Base-by-base conservation (phyloP, 1,140 invertebrate genomes). In the Drepana arcuata region DNA sequence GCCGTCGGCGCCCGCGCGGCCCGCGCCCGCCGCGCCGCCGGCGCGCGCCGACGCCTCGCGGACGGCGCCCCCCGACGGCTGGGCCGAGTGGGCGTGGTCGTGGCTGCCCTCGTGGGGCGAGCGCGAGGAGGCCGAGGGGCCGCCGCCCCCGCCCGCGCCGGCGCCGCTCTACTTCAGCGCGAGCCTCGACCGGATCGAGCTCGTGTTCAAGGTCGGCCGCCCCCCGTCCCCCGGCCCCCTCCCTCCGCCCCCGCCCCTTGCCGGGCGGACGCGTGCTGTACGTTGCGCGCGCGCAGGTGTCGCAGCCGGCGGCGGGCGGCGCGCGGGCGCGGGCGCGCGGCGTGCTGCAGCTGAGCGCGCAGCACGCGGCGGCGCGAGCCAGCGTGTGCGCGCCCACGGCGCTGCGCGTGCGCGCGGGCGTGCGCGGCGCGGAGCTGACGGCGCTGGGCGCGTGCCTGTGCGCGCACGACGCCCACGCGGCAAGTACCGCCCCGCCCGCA, bases 51-150 rank as follows among this genome's bases (percentile, higher is more conserved):
- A 56, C 26, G 46, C 49, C 0, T 49, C 54, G 4, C 70, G 73
- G 34, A 45, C 56, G 10, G 41, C 37, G 4, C 48, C 58, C 0
- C 16, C 36, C 0, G 62, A 55, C 30, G 68, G 61, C 10, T 79
- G 74, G 74, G 64, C 69, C 5, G 65, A 72, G 5, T 79, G 74
- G 74, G 74, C 74, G 11, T 75, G 74, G 71, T 75, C 74, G 0
- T 75, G 74, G 71, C 27, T 79, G 18, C 71, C 74, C 2, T 32
- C 64, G 3, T 69, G 56, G 57, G 42, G 36, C 18, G 59, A 71
- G 23, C 48, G 50, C 10, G 57, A 57, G n/a, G 33, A 6, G 7
- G 31, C 52, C 0, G 65, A 60, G 2, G 63, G 69, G 28, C 33
- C 53, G 2, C 51, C 58, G 0, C 24, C 40, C 11, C 46, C 55